phyloP scores from a whole-genome alignment of 2,113 vertebrate genomes.

The Zosterops borbonicus region DNA sequence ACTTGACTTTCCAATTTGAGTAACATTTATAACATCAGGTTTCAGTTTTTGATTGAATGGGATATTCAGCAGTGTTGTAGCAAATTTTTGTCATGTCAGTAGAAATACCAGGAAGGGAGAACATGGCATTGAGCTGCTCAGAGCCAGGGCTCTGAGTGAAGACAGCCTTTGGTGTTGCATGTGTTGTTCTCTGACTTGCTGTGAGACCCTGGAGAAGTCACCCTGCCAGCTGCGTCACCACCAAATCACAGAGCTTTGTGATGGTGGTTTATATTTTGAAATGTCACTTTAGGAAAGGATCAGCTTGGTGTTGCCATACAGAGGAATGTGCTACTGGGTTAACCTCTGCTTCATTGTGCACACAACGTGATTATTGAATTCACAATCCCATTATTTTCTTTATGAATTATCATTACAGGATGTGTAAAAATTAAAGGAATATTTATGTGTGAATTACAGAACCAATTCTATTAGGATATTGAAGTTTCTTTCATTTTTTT shows the following conservation, averaged over 20 bases:
- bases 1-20: conserved; percentile 8
- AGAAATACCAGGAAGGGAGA: not conserved
- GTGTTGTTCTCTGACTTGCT: not conserved
- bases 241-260: not conserved
- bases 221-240: not conserved
- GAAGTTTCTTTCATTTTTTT: not conserved
- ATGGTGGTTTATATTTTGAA: not conserved
- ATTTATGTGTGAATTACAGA: not conserved
- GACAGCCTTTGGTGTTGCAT: not conserved
- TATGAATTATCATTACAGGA: not conserved
- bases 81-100: not conserved
- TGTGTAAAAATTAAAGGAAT: not conserved
- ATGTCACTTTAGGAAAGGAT: not conserved
- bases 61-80: not conserved
- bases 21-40: not conserved
- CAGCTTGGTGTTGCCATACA: not conserved
- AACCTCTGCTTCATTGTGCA: not conserved
- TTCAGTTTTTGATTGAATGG: not conserved
- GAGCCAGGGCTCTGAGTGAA: not conserved
- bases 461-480: not conserved
- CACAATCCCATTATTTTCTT: not conserved
- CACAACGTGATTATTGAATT: not conserved
- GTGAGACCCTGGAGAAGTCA: not conserved
- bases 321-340: not conserved
- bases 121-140: not conserved